Evolutionary conservation across 2,113 vertebrate species (phyloP).

Genomic region (Colius striatus): DNA sequence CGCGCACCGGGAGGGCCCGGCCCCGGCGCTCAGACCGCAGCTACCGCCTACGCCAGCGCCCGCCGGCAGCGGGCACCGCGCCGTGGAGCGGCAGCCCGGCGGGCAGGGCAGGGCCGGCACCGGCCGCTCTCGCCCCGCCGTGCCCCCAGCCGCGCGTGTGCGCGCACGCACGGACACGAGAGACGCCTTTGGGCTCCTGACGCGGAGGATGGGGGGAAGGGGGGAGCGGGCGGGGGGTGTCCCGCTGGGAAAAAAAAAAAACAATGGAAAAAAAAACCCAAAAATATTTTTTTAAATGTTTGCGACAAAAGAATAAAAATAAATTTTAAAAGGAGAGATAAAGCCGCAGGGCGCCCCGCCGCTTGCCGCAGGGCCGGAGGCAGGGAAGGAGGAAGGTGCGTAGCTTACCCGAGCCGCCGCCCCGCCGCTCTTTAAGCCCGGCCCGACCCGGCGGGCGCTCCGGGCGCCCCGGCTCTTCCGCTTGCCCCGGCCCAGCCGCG

Average conservation of each 20-base stretch:
- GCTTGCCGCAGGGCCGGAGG: not conserved
- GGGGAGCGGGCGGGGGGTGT: no score
- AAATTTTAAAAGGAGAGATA: not conserved
- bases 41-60: slow-evolving; percentile 7
- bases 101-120: not conserved
- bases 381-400: not conserved
- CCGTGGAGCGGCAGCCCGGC: not conserved
- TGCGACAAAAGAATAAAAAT: no score
- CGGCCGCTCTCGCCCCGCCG: not conserved
- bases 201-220: no score
- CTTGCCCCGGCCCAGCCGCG: not conserved
- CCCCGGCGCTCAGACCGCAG: slow-evolving; percentile 30
- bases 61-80: not conserved
- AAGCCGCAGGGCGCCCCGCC: not conserved
- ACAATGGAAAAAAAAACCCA: not conserved
- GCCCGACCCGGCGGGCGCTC: not conserved
- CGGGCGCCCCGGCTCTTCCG: not conserved
- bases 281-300: no score
- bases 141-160: not conserved
- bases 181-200: not conserved
- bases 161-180: not conserved
- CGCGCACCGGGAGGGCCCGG: no score
- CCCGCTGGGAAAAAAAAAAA: no score
- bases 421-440: not conserved
- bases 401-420: slow-evolving; percentile 25